These are phyloP conservation scores for Seira sanloemensis DNA, from an alignment of 2,888 invertebrate genomes.

Conservation along the genomic window DNA sequence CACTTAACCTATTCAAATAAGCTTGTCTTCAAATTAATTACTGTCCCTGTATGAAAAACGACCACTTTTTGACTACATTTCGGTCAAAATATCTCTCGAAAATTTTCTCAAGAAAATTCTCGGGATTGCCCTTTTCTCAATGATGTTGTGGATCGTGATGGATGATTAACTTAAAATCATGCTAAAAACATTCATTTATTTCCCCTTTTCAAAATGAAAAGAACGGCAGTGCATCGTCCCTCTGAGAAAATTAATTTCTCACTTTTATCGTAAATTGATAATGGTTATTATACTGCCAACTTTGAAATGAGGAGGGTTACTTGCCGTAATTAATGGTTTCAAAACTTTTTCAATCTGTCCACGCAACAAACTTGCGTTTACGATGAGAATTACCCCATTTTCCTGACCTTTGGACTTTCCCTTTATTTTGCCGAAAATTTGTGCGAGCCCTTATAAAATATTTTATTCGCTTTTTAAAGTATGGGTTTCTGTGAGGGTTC, in stretches of 20 bases:
- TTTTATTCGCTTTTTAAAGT: too few relatives aligned
- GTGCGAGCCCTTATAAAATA: too few relatives aligned
- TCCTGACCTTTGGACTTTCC: not conserved
- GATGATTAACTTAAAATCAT: not conserved
- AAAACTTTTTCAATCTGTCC: not conserved
- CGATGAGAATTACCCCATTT: not conserved
- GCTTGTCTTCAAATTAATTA: not conserved
- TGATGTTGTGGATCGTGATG: not conserved
- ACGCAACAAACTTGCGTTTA: too few relatives aligned
- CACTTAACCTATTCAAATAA: not conserved
- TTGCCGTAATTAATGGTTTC: conserved; percentile 41
- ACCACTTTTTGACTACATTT: not conserved
- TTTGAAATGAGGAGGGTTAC: conserved; percentile 36
- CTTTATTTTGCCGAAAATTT: conserved; percentile 16
- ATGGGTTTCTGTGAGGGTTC: too few relatives aligned
- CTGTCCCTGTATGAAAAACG: not conserved
- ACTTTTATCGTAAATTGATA: conserved; percentile 12
- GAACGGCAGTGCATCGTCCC: not conserved
- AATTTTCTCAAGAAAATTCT: not conserved
- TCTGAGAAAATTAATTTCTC: conserved; percentile 53
- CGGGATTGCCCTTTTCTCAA: not conserved
- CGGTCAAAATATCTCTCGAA: not conserved
- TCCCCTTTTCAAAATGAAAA: not conserved
- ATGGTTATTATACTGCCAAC: conserved; percentile 54
- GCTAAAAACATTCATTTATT: not conserved